phyloP scores from a whole-genome alignment of 2,797 vertebrate genomes.

The Moxostoma hubbsi region DNA sequence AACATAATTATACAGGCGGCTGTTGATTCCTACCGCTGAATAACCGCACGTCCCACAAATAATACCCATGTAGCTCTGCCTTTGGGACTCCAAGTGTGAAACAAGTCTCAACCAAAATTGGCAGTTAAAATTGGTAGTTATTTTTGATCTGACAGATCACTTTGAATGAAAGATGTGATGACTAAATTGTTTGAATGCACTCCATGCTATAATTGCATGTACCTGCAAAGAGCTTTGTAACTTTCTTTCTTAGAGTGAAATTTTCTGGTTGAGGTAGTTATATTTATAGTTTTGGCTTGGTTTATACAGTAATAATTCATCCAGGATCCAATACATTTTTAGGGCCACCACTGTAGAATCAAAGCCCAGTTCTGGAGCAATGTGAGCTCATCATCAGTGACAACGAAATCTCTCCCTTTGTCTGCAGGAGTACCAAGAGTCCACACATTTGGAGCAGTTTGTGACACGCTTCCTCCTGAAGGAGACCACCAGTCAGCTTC shows the following conservation, averaged over 20 bases:
- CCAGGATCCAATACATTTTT: no score
- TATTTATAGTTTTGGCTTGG: no score
- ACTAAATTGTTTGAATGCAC: slow-evolving; percentile 5
- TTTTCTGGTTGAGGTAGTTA: no score
- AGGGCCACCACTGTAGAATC: no score
- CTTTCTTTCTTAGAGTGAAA: no score
- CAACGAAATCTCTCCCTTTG: slow-evolving; percentile 3
- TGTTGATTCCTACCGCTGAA: slow-evolving; percentile 19
- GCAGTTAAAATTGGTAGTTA: slow-evolving; percentile 8
- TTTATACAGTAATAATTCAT: no score
- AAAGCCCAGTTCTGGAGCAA: no score
- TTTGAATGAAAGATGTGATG: slow-evolving; percentile 33
- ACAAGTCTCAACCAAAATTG: not conserved
- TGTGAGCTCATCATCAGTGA: not conserved
- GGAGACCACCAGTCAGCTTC: slow-evolving; percentile 91
- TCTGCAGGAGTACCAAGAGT: slow-evolving; percentile 88
- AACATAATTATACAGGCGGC: slow-evolving; percentile 41
- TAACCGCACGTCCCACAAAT: slow-evolving; percentile 26
- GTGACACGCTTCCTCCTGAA: slow-evolving; percentile 92
- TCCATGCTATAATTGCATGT: not conserved
- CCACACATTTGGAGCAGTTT: slow-evolving; percentile 92
- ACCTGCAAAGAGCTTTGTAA: no score
- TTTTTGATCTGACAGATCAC: not conserved
- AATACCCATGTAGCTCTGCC: slow-evolving; percentile 10
- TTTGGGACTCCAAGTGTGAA: not conserved